phyloP scores from a whole-genome alignment of 2,113 vertebrate species.

The Xyrauchen texanus region DNA sequence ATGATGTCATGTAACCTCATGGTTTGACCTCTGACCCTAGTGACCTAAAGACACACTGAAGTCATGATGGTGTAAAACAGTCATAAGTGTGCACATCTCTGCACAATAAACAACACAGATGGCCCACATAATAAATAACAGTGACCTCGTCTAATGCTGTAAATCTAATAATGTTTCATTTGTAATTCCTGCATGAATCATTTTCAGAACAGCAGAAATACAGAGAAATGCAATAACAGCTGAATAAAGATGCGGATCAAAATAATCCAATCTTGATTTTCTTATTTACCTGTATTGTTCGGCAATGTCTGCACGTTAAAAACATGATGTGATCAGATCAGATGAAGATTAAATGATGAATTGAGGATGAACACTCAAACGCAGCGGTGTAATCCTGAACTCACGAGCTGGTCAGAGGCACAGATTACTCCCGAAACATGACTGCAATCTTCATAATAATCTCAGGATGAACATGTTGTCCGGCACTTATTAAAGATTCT shows the following conservation, averaged over 20 bases:
- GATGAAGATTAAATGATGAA: constrained; percentile 17
- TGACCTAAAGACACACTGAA: too few relatives aligned
- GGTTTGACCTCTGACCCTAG: too few relatives aligned
- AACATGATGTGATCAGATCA: constrained; percentile 42
- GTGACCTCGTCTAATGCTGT: neutral
- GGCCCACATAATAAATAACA: neutral
- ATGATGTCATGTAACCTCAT: too few relatives aligned
- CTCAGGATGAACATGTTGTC: neutral
- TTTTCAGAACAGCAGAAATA: too few relatives aligned
- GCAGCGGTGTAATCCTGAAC: constrained; percentile 34
- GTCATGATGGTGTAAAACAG: too few relatives aligned
- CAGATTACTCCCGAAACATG: constrained; percentile 25
- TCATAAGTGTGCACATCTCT: too few relatives aligned
- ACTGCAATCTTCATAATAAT: neutral
- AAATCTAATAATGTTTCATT: too few relatives aligned
- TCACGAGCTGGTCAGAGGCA: neutral
- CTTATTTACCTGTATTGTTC: neutral
- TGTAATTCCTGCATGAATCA: too few relatives aligned
- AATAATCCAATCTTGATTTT: constrained; percentile 46
- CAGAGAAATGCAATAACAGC: too few relatives aligned
- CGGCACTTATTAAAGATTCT: too few relatives aligned
- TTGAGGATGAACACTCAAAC: neutral
- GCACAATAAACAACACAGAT: neutral
- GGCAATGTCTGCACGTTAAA: neutral
- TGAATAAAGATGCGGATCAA: constrained; percentile 3